Conservation (phyloP, 2,797 vertebrate species). For the Hypotaenidia philippensis region DNA sequence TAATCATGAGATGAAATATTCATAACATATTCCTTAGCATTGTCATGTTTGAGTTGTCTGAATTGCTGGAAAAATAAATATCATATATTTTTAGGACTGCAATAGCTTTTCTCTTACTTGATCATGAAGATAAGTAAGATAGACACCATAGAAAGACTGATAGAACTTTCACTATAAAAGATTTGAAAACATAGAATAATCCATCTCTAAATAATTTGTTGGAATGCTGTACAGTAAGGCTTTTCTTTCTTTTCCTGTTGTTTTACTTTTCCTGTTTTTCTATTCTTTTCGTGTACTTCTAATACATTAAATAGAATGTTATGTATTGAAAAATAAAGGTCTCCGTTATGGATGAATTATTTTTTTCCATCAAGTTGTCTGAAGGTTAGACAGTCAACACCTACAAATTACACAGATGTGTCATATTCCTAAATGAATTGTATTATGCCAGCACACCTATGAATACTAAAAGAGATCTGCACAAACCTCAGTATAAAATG, state of each 20-base stretch:
- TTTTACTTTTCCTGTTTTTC: slow-evolving; percentile 53
- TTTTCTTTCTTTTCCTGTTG: not conserved
- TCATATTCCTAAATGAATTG: slow-evolving; percentile 76
- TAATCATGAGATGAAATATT: slow-evolving; percentile 41
- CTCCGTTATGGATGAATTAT: slow-evolving; percentile 68
- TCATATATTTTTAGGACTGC: not conserved
- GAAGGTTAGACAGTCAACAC: slow-evolving; percentile 75
- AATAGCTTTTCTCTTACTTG: slow-evolving; percentile 26
- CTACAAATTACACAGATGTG: slow-evolving; percentile 75
- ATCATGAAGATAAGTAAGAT: slow-evolving; percentile 35
- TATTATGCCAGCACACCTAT: slow-evolving; percentile 67
- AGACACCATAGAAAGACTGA: slow-evolving; percentile 11
- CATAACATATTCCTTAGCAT: slow-evolving; percentile 18
- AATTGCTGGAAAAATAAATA: slow-evolving; percentile 36
- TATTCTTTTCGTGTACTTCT: slow-evolving; percentile 65
- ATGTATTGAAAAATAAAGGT: slow-evolving; percentile 74
- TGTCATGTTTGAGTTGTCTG: not conserved
- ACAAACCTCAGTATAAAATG: slow-evolving; percentile 61
- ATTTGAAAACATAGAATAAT: slow-evolving; percentile 29
- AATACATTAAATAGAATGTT: slow-evolving; percentile 71
- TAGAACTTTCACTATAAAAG: not conserved
- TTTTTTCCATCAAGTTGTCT: slow-evolving; percentile 74
- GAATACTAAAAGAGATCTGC: slow-evolving; percentile 71
- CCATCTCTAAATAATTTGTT: slow-evolving; percentile 22
- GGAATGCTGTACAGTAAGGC: not conserved